Evolutionary conservation across 1,140 invertebrate genomes (phyloP).

Genomic region (Polypedilum vanderplanki): DNA sequence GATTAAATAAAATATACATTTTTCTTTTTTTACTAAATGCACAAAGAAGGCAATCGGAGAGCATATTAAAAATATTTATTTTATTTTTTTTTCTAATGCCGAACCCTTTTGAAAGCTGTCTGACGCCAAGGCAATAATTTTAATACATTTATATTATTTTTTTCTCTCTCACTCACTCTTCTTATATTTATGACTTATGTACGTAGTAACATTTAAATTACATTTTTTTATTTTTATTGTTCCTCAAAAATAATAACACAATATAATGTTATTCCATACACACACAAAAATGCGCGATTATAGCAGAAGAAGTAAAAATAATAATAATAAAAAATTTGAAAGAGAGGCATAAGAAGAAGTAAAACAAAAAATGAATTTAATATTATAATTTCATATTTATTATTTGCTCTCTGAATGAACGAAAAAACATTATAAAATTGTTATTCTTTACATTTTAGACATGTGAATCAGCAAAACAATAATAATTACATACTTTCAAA

Average conservation of each 20-base stretch:
- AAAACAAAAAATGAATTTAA: constrained; percentile 28
- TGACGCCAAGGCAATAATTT: constrained; percentile 28
- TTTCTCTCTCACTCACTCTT: not conserved
- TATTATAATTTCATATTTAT: constrained; percentile 29
- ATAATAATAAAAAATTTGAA: too few relatives aligned
- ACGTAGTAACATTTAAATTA: constrained; percentile 26
- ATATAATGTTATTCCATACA: constrained; percentile 16
- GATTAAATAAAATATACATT: not conserved
- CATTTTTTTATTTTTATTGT: constrained; percentile 26
- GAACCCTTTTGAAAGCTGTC: constrained; percentile 5
- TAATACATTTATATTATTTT: constrained; percentile 9
- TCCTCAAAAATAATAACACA: constrained; percentile 24
- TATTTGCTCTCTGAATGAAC: constrained; percentile 25
- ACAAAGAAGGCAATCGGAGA: too few relatives aligned
- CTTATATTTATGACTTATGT: constrained; percentile 27
- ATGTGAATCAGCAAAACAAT: constrained; percentile 29
- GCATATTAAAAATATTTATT: too few relatives aligned
- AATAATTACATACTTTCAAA: constrained; percentile 15
- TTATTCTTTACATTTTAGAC: constrained; percentile 1
- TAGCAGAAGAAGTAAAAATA: not conserved
- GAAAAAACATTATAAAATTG: constrained; percentile 23
- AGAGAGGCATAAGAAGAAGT: not conserved
- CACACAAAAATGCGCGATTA: not conserved
- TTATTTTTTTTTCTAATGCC: not conserved
- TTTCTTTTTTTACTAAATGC: not conserved